A percentile compares a stretch with the other conserved stretches of the same genome.
Conservation (phyloP, 2,888 invertebrate species). For the Protonemura montana region DNA sequence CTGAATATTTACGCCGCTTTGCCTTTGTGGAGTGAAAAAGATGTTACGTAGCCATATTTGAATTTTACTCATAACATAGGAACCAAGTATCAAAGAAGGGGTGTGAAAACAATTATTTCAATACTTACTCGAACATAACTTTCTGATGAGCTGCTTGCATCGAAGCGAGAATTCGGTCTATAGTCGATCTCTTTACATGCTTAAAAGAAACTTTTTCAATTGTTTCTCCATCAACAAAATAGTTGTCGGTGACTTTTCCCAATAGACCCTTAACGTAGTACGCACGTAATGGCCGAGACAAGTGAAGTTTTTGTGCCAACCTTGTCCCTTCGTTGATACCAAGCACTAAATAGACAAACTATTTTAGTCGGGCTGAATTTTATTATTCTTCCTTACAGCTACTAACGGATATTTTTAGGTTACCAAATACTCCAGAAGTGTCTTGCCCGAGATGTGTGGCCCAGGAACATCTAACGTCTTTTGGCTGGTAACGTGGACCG, state of each 20-base stretch:
- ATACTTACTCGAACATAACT: slow-evolving; percentile 81
- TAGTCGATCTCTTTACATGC: slow-evolving; percentile 72
- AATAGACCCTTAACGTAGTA: slow-evolving; percentile 79
- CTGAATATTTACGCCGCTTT: slow-evolving; percentile 81
- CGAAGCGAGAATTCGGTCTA: slow-evolving; percentile 78
- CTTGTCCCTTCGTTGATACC: slow-evolving; percentile 75
- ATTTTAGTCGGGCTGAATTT: background rate
- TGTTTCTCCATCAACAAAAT: slow-evolving; percentile 74
- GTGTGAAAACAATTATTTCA: too few species aligned
- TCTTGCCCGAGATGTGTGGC: slow-evolving; percentile 69
- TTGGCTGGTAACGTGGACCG: slow-evolving; percentile 75
- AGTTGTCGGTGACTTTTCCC: slow-evolving; percentile 78
- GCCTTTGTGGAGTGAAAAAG: slow-evolving; percentile 59
- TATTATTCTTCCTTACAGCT: background rate
- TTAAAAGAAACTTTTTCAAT: slow-evolving; percentile 73
- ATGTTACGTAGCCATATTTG: background rate
- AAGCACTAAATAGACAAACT: slow-evolving; percentile 65
- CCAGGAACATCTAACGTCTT: slow-evolving; percentile 71
- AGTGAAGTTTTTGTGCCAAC: slow-evolving; percentile 65
- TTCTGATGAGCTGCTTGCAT: slow-evolving; percentile 88
- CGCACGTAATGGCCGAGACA: slow-evolving; percentile 70
- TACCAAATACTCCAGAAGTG: slow-evolving; percentile 79
- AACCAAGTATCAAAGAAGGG: too few species aligned
- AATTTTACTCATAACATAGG: too few species aligned
- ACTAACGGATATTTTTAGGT: background rate